phyloP scores from a whole-genome alignment of 2,113 vertebrate genomes.

The Bubo scandiacus region DNA sequence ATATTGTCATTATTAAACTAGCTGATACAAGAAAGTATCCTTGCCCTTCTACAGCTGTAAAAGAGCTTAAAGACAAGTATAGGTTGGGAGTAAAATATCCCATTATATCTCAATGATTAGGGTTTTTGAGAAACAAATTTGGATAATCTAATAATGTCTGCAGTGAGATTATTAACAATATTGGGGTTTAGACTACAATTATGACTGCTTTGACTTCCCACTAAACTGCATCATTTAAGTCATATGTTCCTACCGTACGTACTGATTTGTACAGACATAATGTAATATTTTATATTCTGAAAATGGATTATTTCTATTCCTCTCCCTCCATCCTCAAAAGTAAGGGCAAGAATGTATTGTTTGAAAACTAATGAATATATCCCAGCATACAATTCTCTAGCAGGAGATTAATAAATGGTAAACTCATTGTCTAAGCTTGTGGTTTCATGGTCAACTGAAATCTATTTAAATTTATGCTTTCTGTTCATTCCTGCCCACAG shows the following conservation, averaged over 20 bases:
- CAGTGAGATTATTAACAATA: not conserved
- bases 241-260: not conserved
- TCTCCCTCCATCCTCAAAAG: not conserved
- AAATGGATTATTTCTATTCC: not conserved
- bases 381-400: not conserved
- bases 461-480: not conserved
- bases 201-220: not conserved
- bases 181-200: not conserved
- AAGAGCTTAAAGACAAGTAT: not conserved
- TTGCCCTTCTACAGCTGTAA: not conserved
- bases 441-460: not conserved
- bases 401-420: not conserved
- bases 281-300: not conserved
- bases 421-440: not conserved
- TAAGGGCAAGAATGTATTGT: not conserved
- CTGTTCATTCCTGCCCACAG: not conserved
- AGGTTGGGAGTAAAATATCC: not conserved
- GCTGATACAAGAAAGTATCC: not conserved
- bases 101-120: not conserved
- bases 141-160: not conserved
- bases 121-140: not conserved
- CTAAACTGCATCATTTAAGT: not conserved
- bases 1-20: not conserved
- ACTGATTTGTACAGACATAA: not conserved
- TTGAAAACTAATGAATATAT: not conserved